Conservation (phyloP, 2,797 vertebrate species). For the Poecilia gillii region DNA sequence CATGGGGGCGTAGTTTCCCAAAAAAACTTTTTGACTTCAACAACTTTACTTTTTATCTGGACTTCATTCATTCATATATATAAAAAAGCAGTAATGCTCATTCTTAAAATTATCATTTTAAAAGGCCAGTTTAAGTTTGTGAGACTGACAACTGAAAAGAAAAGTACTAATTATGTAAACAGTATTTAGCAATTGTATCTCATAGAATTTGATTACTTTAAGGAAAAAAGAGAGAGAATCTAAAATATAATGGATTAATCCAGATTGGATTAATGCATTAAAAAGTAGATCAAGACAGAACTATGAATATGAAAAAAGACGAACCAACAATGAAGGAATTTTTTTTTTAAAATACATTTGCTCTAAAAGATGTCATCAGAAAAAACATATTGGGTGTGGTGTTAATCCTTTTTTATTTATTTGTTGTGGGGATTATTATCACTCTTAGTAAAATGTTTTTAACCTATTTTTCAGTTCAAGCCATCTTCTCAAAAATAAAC, state of each 20-base stretch:
- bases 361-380: neutral
- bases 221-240: neutral
- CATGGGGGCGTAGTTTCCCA: conserved; percentile 70
- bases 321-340: neutral
- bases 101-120: neutral
- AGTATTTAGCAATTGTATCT: neutral
- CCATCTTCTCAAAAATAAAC: neutral
- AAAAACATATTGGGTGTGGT: neutral
- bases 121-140: neutral
- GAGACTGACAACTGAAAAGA: neutral
- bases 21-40: neutral
- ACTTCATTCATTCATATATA: neutral
- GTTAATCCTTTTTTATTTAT: neutral
- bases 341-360: neutral
- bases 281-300: neutral
- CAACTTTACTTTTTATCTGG: neutral
- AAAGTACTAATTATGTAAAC: neutral
- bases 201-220: neutral
- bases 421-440: neutral
- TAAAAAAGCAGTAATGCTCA: neutral
- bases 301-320: neutral
- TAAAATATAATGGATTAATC: neutral
- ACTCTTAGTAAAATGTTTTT: neutral
- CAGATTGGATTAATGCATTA: neutral
- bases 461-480: neutral